phyloP scores from a whole-genome alignment of 2,113 vertebrate species.

The Spea multiplicata region DNA sequence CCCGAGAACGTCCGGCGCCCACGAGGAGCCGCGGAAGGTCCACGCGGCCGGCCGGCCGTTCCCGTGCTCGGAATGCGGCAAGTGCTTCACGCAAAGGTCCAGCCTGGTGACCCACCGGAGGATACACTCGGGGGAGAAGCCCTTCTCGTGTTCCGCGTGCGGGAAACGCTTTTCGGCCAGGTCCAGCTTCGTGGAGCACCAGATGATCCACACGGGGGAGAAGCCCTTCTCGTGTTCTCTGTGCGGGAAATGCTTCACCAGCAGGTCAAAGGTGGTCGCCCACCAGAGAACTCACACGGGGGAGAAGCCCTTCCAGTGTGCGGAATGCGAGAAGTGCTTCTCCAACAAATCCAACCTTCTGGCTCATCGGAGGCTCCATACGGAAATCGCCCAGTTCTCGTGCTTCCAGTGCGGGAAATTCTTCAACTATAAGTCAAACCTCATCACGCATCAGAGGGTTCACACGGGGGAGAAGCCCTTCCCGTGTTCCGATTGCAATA shows the following conservation, averaged over 20 bases:
- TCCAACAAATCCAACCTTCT: constrained; percentile 56
- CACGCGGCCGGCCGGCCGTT: neutral
- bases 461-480: constrained; percentile 66
- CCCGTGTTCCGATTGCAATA: constrained; percentile 60
- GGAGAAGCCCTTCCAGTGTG: constrained; percentile 42
- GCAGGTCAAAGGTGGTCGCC: neutral
- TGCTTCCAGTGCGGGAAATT: constrained; percentile 61
- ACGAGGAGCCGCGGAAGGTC: neutral
- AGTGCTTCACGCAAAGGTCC: no score
- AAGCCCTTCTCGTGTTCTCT: no score
- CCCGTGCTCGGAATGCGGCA: neutral
- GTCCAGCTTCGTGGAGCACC: no score
- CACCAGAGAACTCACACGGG: neutral
- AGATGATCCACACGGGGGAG: no score
- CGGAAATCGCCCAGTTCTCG: constrained; percentile 59
- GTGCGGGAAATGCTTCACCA: neutral
- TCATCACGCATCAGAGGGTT: constrained; percentile 62
- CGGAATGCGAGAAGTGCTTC: constrained; percentile 61
- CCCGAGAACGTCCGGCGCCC: no score
- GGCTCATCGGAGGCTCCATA: constrained; percentile 51
- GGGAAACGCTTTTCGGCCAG: no score
- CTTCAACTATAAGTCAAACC: constrained; percentile 59
- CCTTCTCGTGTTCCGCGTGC: no score
- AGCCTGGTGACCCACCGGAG: no score
- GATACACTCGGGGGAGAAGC: no score